A percentile compares a stretch with the other conserved stretches of the same genome.
Conservation (phyloP, 1,140 invertebrate species). For the Pogonomyrmex barbatus region DNA sequence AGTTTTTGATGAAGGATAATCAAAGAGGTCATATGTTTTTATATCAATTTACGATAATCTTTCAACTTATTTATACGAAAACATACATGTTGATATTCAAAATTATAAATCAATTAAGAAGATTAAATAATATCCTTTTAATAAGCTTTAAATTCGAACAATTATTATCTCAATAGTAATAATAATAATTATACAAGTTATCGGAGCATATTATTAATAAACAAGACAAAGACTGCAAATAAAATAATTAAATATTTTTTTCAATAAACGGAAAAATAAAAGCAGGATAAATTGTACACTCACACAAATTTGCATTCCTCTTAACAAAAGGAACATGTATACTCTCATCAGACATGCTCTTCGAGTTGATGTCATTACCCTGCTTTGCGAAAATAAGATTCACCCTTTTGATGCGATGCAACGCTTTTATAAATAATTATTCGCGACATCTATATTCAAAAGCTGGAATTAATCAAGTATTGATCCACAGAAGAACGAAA, state of each 20-base stretch:
- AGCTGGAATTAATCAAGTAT: slow-evolving; percentile 61
- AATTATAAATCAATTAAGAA: not conserved
- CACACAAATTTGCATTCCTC: not conserved
- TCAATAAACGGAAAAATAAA: not conserved
- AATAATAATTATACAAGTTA: not conserved
- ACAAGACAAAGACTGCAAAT: not conserved
- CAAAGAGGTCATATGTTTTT: slow-evolving; percentile 42
- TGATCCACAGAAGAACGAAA: slow-evolving; percentile 1
- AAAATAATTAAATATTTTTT: not conserved
- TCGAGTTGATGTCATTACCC: not conserved
- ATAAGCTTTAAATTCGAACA: not conserved
- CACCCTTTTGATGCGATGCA: not conserved
- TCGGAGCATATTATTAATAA: not conserved
- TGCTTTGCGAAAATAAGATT: slow-evolving; percentile 9
- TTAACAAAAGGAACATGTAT: not conserved
- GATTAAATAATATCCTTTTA: not conserved
- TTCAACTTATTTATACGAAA: not conserved
- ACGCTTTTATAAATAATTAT: slow-evolving; percentile 28
- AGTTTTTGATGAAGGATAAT: slow-evolving; percentile 55
- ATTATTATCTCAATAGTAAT: not conserved
- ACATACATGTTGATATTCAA: not conserved
- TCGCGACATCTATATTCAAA: slow-evolving; percentile 31
- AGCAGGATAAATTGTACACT: not conserved
- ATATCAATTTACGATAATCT: slow-evolving; percentile 24
- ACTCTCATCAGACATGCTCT: not conserved